Base-by-base conservation (phyloP, 2,113 vertebrate species). In the Pontoporia blainvillei region DNA sequence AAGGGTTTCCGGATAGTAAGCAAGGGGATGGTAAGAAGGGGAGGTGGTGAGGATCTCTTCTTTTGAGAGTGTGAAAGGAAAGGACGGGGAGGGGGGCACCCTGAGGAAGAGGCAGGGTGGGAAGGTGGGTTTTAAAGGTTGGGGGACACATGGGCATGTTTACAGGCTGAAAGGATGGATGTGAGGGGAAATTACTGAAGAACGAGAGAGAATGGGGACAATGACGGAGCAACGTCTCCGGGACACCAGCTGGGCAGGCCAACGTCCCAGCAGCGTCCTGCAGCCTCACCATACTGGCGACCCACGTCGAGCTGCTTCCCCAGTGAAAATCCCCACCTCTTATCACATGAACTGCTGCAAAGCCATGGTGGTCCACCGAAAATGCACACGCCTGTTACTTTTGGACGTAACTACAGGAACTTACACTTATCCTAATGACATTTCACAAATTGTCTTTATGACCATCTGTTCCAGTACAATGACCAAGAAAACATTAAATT, bases 401-500 rank as follows among this genome's bases (percentile, higher is more conserved):
- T 20, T 18, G 59, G 76, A 29, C 49, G 9, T n/a, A 57, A 62
- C 44, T 71, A 41, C 15, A 78, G 57, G 94, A 64, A 31, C 62
- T 91, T 83, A 87, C 54, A 94, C 52, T 76, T 83, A 46, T 29
- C 31, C 67, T 87, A 64, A 95, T 69, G 59, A 75, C 67, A 90
- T 84, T 69, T 76, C 69, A 64, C 64, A 46, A 67, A 49, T 4
- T 87, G 82, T 39, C 64, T 84, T 67, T 72, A 73, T 13, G 57
- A 66, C 67, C 39, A 46, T 89, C 84, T 94, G 64, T 89, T 73
- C 92, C 4, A 8, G 88, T 36, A 73, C 78, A 89, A 67, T 36
- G 78, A 92, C 84, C 54, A 61, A 81, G 94, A 89, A 89, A 79
- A 79, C 89, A 95, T 54, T 62, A 66, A 54, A 59, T 31, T 17